Evolutionary conservation across 2,888 invertebrate species (phyloP), one percentile per base, ranked within the genome.

Genomic region (Lasioglossum pauxillum): DNA sequence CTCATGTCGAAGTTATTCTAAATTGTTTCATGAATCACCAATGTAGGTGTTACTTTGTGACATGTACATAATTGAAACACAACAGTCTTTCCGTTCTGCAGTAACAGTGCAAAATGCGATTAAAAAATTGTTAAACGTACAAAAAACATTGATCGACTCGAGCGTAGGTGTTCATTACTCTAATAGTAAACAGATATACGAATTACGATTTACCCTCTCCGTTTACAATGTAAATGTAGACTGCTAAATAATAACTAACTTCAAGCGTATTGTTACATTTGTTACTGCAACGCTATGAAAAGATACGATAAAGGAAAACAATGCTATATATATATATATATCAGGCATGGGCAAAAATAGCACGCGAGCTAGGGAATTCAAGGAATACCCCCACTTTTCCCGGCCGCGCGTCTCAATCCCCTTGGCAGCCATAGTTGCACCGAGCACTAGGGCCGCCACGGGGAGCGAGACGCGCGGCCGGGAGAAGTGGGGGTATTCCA

Each of bases 1-100:
- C 57, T 81, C 83, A 86, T 88, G 83, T 87, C 82, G 79, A 86
- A 81, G 78, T 88, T 88, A 86, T 73, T 86, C 71, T 14, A 67
- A 60, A 75, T 31, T 67, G 35, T 82, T 71, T 10, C 38, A 77
- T 79, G 87, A 78, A 82, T 86, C 86, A 75, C 46, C 31, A 77
- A 38, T 72, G 46, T 71, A 81, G 31, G 35, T 78, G 27, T 14
- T 60, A 31, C 76, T 80, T 75, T 49, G 3, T 69, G 23, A 76
- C 31, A 64, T 64, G 64, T 31, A 57, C 49, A 49, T 44, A 75
- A 75, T 46, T 77, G 38, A 67, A 57, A 69, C 23, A 46, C 75
- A 67, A 67, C 38, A 38, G 14, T 78, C 27, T 60, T 53, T 60
- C 35, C 64, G 53, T 49, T 53, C 44, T 53, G n/a, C 31, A 44